Evolutionary conservation across 2,888 invertebrate species (phyloP), one percentile per base, ranked within the genome.

Genomic region (Cordylochernes scorpioides): DNA sequence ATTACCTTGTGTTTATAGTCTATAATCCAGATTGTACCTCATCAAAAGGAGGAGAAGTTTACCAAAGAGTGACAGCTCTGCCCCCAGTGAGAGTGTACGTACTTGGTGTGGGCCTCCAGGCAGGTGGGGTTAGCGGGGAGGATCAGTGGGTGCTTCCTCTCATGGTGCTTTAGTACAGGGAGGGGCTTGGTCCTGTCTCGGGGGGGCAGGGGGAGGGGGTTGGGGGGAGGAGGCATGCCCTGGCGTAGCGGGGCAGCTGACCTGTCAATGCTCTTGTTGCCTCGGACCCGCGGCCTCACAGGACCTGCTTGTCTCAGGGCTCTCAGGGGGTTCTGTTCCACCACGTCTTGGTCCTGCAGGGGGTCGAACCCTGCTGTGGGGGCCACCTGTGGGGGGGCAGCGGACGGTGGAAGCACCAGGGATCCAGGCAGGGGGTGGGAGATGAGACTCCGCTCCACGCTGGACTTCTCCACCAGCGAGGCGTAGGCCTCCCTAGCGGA

Each of bases 401-500:
- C 24, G 2, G 25, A 36, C 28, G 32, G 34, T 22, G 29, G 36
- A 27, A 28, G 41, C 19, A 33, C 35, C 30, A 31, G 29, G 8
- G 13, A 17, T 28, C 29, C 26, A 15, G 34, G 25, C 9, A 18
- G 15, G 6, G 33, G 29, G 14, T 29, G 18, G 2, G 30, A 32
- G 7, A 25, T 16, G 12, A 22, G 14, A 31, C 33, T 36, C 22
- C 27, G 24, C 21, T 33, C 34, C 17, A 46, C 45, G 18, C 27
- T 33, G 27, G 33, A 30, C 38, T 69, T 64, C 49, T 86, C 84
- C 30, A 94, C 80, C 29, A 94, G 60, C 44, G 75, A 71, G 47
- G 77, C 73, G 58, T 94, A 94, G 0, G 84, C 91, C 47, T 74
- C 68, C 49, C 78, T 80, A 26, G 82, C 75, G 53, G 84, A 80